Conservation (phyloP, 2,888 invertebrate species). For the Buathra laborator region DNA sequence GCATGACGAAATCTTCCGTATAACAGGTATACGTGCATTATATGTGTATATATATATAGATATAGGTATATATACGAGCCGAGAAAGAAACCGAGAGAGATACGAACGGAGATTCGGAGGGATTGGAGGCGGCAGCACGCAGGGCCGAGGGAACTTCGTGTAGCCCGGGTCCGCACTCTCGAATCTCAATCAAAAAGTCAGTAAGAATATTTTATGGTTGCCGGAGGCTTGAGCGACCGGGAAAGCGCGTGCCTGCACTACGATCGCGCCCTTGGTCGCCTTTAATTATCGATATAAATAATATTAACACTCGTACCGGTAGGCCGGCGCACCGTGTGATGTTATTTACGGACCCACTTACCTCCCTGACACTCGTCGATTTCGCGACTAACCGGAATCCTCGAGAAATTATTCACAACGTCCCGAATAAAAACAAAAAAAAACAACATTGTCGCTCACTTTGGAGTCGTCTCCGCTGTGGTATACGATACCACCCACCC, state of each 20-base stretch:
- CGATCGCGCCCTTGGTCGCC: conserved; percentile 75
- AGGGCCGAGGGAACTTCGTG: conserved; percentile 68
- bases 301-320: conserved; percentile 79
- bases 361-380: conserved; percentile 66
- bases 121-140: conserved; percentile 50
- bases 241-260: conserved; percentile 71
- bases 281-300: conserved; percentile 82
- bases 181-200: conserved; percentile 81
- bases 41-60: not conserved
- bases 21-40: not conserved
- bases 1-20: conserved; percentile 19
- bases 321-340: conserved; percentile 62
- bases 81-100: conserved; percentile 5
- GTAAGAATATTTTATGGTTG: conserved; percentile 80
- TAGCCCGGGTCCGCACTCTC: conserved; percentile 59
- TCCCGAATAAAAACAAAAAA: not conserved
- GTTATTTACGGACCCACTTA: conserved; percentile 69
- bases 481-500: too few species aligned
- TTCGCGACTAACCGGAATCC: conserved; percentile 67
- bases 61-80: conserved; percentile 5
- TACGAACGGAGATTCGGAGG: conserved; percentile 60
- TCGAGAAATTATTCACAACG: conserved; percentile 27
- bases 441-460: not conserved
- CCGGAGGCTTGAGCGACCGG: conserved; percentile 73
- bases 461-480: not conserved